A percentile compares a stretch with the other conserved stretches of the same genome.
Conservation (phyloP, 2,797 vertebrate species). For the Rhinogobio ventralis region DNA sequence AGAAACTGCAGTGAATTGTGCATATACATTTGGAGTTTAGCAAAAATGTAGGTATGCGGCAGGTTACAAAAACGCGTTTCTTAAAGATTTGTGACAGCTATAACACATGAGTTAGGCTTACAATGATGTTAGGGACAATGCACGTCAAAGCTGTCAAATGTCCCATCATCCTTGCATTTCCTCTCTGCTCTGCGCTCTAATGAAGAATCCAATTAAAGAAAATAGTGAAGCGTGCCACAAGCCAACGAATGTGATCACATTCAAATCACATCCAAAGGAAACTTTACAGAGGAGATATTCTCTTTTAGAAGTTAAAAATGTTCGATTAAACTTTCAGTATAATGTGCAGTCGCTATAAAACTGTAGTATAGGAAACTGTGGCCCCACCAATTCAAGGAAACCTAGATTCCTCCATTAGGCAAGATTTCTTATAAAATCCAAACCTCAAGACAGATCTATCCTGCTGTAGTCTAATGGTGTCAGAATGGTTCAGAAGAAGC, state of each 20-base stretch:
- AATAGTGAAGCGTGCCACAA: slow-evolving; percentile 14
- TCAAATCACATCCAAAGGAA: slow-evolving; percentile 20
- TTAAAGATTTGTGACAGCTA: slow-evolving; percentile 14
- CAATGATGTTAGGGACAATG: slow-evolving; percentile 1
- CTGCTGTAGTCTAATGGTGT: slow-evolving; percentile 17
- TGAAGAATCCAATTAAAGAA: slow-evolving; percentile 50
- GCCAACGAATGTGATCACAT: slow-evolving; percentile 6
- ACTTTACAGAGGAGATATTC: neutral
- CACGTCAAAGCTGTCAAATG: slow-evolving; percentile 32
- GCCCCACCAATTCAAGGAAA: neutral
- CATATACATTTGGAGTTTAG: neutral
- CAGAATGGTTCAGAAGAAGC: neutral
- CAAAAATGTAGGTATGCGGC: neutral
- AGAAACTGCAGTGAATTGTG: neutral
- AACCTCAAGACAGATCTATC: neutral
- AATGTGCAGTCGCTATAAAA: neutral
- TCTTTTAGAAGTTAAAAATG: neutral
- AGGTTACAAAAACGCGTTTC: neutral
- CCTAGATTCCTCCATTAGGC: neutral
- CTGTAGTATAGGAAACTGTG: neutral
- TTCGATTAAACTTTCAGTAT: neutral
- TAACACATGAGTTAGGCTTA: neutral
- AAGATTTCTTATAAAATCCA: neutral
- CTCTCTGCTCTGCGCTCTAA: slow-evolving; percentile 24
- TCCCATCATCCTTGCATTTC: slow-evolving; percentile 41